These are phyloP conservation scores for Mycetomoellerius zeteki DNA, from an alignment of 1,140 invertebrate species.

Conservation along the genomic window DNA sequence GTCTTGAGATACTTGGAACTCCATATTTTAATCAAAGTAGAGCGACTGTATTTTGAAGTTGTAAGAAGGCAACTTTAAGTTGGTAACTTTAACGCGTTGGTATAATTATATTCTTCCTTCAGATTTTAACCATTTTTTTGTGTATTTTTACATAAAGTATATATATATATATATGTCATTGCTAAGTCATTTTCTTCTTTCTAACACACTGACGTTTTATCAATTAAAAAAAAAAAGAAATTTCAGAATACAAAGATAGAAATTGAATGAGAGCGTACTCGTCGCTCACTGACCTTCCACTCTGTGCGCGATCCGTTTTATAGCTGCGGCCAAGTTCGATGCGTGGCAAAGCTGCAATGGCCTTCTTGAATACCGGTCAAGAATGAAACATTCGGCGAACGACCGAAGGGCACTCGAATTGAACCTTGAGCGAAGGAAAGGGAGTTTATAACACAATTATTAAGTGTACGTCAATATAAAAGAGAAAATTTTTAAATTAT, in stretches of 20 bases:
- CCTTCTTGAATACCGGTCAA: conserved; percentile 85
- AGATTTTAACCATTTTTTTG: background rate
- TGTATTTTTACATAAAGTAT: background rate
- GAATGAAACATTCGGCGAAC: conserved; percentile 72
- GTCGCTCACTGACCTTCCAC: conserved; percentile 49
- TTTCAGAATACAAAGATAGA: background rate
- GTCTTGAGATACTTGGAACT: conserved; percentile 79
- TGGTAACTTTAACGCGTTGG: background rate
- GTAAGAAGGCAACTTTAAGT: background rate
- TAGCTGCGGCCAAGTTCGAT: conserved; percentile 77
- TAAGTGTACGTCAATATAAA: background rate
- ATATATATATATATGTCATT: background rate
- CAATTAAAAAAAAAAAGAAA: background rate
- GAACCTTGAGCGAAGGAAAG: conserved; percentile 50
- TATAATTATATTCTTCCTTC: background rate
- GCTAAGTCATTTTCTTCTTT: background rate
- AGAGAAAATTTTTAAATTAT: background rate
- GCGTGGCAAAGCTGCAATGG: conserved; percentile 75
- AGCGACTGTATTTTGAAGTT: background rate
- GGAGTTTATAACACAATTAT: background rate
- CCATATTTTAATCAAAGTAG: conserved; percentile 47
- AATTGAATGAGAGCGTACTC: background rate
- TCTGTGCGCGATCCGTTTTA: conserved; percentile 73
- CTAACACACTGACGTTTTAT: background rate
- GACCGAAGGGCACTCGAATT: conserved; percentile 47